Percentiles rank a stretch among this genome's conserved stretches.
Evolutionary conservation across 2,888 invertebrate genomes (phyloP).

Genomic region (Philonicus albiceps): DNA sequence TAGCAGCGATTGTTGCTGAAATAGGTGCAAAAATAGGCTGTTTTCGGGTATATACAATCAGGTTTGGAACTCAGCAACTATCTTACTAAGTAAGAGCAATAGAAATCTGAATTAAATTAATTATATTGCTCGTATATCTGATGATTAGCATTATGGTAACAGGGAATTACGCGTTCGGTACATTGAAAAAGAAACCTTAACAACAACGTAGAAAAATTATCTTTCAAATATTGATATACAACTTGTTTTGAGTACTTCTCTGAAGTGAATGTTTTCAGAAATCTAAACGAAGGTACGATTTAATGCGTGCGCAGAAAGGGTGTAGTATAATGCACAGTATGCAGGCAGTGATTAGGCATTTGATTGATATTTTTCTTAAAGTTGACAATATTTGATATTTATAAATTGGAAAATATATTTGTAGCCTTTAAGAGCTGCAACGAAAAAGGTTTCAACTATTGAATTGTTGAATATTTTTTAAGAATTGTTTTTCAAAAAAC

Average conservation of each 20-base stretch:
- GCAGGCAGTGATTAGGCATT: constrained; percentile 4
- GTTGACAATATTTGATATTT: constrained; percentile 22
- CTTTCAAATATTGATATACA: not conserved
- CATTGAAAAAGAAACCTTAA: not conserved
- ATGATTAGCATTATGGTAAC: not conserved
- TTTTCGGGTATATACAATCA: not conserved
- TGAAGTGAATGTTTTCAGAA: not conserved
- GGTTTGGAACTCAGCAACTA: not conserved
- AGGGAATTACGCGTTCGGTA: not conserved
- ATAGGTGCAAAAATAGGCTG: not conserved
- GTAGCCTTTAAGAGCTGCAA: constrained; percentile 43
- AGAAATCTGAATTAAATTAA: not conserved
- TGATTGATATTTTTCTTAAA: not conserved
- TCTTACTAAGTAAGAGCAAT: not conserved
- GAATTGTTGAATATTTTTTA: constrained; percentile 63
- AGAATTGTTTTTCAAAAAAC: constrained; percentile 42
- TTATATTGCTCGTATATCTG: not conserved
- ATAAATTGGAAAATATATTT: constrained; percentile 31
- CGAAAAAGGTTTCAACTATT: constrained; percentile 62
- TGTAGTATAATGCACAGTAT: constrained; percentile 10
- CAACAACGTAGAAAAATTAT: not conserved
- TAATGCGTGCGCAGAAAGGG: not conserved
- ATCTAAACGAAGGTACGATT: not conserved
- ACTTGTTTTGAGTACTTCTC: not conserved
- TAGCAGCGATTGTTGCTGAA: not conserved